A percentile compares a stretch with the other conserved stretches of the same genome.
These are phyloP conservation scores for Chrysaora quinquecirrha DNA, from an alignment of 30 jellyfish, hydroid and myxozoan species.

Conservation along the genomic window DNA sequence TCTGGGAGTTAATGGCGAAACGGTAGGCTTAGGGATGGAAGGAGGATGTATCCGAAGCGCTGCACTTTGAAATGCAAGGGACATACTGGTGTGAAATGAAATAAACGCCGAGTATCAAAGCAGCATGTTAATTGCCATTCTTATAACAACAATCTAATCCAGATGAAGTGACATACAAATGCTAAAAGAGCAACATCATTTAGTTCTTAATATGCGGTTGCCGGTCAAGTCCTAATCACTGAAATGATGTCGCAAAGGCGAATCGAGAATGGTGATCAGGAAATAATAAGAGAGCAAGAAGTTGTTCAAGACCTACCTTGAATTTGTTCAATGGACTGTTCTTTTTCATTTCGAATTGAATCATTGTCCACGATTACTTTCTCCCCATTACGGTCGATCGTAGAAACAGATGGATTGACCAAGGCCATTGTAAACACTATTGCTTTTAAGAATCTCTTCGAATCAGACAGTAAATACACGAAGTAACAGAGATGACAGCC, in stretches of 20 bases:
- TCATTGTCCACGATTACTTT: slow-evolving; percentile 59
- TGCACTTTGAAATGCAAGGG: neutral
- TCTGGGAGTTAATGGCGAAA: too few relatives aligned
- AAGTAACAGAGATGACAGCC: too few relatives aligned
- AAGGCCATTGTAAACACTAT: slow-evolving; percentile 48
- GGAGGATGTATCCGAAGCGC: too few relatives aligned
- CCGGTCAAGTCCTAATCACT: too few relatives aligned
- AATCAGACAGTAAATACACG: slow-evolving; percentile 30
- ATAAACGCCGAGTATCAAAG: slow-evolving; percentile 44
- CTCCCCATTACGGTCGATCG: slow-evolving; percentile 61
- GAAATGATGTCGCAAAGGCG: neutral
- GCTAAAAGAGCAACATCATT: slow-evolving; percentile 50
- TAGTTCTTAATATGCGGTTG: slow-evolving; percentile 64
- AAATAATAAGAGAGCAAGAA: too few relatives aligned
- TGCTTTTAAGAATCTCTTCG: slow-evolving; percentile 18
- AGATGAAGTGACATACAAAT: slow-evolving; percentile 58
- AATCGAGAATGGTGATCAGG: slow-evolving; percentile 13
- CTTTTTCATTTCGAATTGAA: slow-evolving; percentile 58
- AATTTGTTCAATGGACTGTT: slow-evolving; percentile 60
- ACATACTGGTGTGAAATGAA: slow-evolving; percentile 25
- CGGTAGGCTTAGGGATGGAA: too few relatives aligned
- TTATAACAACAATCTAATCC: slow-evolving; percentile 75
- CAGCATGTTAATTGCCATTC: slow-evolving; percentile 63
- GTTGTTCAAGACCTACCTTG: slow-evolving; percentile 79
- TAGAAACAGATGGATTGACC: slow-evolving; percentile 51